Percentiles rank a stretch among this genome's conserved stretches.
Conservation (phyloP, 2,113 vertebrate genomes). For the Mola mola region DNA sequence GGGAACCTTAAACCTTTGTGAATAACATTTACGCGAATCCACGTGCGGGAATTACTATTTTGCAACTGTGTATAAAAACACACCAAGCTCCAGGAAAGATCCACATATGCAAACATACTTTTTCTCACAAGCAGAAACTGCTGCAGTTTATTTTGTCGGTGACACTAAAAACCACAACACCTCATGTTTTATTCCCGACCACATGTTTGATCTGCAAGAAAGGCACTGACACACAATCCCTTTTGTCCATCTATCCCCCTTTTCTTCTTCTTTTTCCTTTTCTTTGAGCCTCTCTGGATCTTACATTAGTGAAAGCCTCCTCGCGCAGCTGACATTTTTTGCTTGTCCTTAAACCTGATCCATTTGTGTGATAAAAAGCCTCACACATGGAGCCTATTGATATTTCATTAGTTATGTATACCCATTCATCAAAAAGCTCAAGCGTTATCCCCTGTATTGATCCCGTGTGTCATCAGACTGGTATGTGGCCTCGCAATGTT, state of each 20-base stretch:
- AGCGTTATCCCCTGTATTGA: conserved; percentile 26
- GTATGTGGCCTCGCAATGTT: conserved; percentile 26
- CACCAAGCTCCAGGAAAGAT: conserved; percentile 28
- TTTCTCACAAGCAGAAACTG: conserved; percentile 62
- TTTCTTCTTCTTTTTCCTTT: conserved; percentile 7
- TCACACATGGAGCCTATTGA: conserved; percentile 61
- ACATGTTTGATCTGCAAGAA: conserved; percentile 55
- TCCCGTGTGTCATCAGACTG: conserved; percentile 51
- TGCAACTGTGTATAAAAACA: conserved; percentile 50
- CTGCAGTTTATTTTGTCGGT: conserved; percentile 69
- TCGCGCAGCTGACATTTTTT: conserved; percentile 41
- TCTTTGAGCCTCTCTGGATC: conserved; percentile 21
- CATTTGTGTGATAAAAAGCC: conserved; percentile 56
- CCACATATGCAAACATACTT: conserved; percentile 50
- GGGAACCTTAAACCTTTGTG: conserved; percentile 38
- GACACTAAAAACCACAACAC: conserved; percentile 66
- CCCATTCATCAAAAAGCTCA: conserved; percentile 21
- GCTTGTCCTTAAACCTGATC: conserved; percentile 45
- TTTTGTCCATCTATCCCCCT: conserved; percentile 18
- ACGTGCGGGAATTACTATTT: conserved; percentile 30
- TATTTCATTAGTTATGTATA: conserved; percentile 65
- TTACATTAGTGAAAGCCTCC: conserved; percentile 39
- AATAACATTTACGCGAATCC: conserved; percentile 24
- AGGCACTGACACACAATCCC: conserved; percentile 47
- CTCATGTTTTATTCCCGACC: conserved; percentile 31